Conservation (phyloP, 2,113 vertebrate genomes). For the Micronisus gabar region DNA sequence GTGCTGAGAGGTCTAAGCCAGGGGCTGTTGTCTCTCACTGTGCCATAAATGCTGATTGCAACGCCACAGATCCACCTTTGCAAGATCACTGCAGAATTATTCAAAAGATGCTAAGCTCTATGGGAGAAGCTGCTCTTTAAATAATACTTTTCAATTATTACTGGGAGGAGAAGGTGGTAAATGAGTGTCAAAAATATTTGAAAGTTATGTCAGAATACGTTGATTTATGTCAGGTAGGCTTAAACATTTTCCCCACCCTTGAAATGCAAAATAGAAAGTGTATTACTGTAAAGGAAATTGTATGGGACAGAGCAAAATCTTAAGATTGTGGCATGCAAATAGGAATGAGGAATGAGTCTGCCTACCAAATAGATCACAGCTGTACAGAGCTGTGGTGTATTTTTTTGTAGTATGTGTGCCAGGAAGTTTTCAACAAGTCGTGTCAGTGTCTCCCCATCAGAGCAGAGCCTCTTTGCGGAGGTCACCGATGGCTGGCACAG, state of each 20-base stretch:
- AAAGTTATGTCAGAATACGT: not conserved
- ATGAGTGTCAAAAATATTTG: not conserved
- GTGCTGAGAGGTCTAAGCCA: not conserved
- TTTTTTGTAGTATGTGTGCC: not conserved
- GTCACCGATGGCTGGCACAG: not conserved
- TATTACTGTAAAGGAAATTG: not conserved
- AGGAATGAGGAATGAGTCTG: not conserved
- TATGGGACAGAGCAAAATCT: not conserved
- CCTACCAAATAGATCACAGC: not conserved
- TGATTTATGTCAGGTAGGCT: not conserved
- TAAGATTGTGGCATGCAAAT: not conserved
- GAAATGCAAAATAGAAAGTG: not conserved
- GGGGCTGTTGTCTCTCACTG: not conserved
- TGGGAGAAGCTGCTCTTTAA: not conserved
- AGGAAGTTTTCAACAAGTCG: not conserved
- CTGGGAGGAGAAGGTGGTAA: not conserved
- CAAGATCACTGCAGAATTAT: not conserved
- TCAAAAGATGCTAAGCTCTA: not conserved
- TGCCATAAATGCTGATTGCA: accelerated
- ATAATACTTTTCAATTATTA: not conserved
- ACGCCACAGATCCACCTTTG: not conserved
- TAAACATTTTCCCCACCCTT: not conserved
- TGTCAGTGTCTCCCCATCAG: not conserved
- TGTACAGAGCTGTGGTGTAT: not conserved
- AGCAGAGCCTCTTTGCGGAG: not conserved